Evolutionary conservation across 2,797 vertebrate species (phyloP).

Genomic region (Sebastes trivittatus): DNA sequence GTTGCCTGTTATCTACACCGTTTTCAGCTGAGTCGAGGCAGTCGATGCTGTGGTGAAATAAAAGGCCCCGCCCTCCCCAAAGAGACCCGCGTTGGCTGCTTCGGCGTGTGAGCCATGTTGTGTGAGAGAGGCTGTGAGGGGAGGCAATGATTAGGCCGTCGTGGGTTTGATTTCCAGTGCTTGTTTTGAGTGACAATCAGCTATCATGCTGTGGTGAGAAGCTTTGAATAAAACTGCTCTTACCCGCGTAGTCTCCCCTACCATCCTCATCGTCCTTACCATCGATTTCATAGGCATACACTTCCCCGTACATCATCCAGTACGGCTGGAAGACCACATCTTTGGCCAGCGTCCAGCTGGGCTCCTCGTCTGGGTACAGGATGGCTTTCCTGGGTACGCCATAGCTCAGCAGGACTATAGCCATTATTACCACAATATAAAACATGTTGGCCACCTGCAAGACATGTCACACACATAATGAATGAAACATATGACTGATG

Average conservation of each 20-base stretch:
- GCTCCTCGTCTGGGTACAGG: constrained; percentile 90
- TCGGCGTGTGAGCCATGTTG: constrained; percentile 1
- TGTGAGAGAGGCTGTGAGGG: constrained; percentile 25
- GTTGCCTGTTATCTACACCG: background rate
- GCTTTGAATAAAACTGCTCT: constrained; percentile 40
- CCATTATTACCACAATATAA: constrained; percentile 99
- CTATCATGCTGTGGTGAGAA: constrained; percentile 42
- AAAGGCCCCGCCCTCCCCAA: constrained; percentile 7
- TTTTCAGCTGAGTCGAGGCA: constrained; percentile 4
- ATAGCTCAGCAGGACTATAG: constrained; percentile 94
- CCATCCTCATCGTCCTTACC: constrained; percentile 84
- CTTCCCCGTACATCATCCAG: constrained; percentile 99
- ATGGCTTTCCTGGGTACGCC: constrained; percentile 98
- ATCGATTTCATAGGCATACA: constrained; percentile 99
- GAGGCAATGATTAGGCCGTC: constrained; percentile 17
- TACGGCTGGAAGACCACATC: constrained; percentile 98
- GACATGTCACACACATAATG: background rate
- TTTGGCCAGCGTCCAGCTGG: constrained; percentile 94
- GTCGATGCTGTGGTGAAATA: constrained; percentile 26
- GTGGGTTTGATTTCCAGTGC: constrained; percentile 59
- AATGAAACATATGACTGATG: background rate
- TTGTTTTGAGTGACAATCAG: constrained; percentile 52
- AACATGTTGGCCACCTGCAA: constrained; percentile 99
- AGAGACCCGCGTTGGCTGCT: background rate
- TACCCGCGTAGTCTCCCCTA: constrained; percentile 54